A percentile compares a stretch with the other conserved stretches of the same genome.
Conservation (phyloP, 2,113 vertebrate genomes). For the Sceloporus undulatus region DNA sequence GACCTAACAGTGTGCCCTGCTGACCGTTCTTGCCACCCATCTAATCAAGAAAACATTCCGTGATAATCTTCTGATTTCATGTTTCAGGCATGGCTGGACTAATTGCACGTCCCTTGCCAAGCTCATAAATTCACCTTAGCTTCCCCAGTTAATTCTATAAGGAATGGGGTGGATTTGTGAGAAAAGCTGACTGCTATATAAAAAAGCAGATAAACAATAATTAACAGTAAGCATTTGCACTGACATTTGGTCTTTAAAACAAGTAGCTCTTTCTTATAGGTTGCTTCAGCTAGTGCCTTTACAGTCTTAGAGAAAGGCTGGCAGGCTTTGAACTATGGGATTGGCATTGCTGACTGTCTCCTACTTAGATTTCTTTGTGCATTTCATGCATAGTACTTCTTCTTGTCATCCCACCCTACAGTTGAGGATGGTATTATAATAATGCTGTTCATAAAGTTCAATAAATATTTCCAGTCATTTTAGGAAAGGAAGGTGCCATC, state of each 20-base stretch:
- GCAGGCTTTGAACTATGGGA: background rate
- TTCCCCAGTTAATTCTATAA: background rate
- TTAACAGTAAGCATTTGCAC: background rate
- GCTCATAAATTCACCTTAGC: background rate
- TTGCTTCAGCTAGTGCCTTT: background rate
- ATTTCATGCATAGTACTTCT: background rate
- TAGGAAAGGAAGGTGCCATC: background rate
- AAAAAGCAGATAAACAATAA: background rate
- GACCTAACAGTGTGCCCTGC: background rate
- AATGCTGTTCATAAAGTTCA: background rate
- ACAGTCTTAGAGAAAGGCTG: background rate
- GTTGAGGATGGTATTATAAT: background rate
- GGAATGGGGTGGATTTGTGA: background rate
- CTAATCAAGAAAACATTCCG: background rate
- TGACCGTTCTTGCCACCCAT: background rate
- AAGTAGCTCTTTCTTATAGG: background rate
- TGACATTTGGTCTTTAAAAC: background rate
- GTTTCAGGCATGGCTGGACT: background rate
- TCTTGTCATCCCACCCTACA: background rate
- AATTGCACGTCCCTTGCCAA: conserved; percentile 15
- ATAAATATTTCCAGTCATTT: background rate
- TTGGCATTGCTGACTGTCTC: background rate
- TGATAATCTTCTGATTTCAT: conserved; percentile 14
- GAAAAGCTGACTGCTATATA: background rate
- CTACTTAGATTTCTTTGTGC: background rate